Evolutionary conservation across 2,888 invertebrate species (phyloP).

Genomic region (Liopterus haemorrhoidalis): DNA sequence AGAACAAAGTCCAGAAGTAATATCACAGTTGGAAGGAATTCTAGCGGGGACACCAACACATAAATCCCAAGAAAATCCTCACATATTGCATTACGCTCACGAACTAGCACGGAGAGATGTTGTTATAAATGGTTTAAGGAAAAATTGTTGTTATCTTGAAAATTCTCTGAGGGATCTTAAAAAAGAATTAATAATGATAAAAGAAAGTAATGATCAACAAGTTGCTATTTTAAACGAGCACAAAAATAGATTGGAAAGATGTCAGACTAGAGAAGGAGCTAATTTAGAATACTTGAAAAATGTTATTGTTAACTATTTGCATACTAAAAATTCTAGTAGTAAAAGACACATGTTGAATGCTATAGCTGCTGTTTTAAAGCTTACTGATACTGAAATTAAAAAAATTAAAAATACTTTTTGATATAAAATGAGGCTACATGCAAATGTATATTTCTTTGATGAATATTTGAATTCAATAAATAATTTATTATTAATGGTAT

Average conservation of each 20-base stretch:
- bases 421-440: too few species aligned
- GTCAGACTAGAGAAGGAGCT: slow-evolving; percentile 74
- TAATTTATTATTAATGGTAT: too few species aligned
- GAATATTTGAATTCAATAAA: too few species aligned
- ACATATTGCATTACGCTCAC: slow-evolving; percentile 76
- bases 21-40: slow-evolving; percentile 11
- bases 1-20: slow-evolving; percentile 22
- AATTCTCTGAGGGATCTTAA: slow-evolving; percentile 16
- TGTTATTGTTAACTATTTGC: slow-evolving; percentile 75
- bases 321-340: slow-evolving; percentile 61
- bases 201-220: slow-evolving; percentile 41
- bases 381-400: slow-evolving; percentile 65
- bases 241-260: slow-evolving; percentile 64
- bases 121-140: slow-evolving; percentile 66
- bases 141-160: slow-evolving; percentile 44
- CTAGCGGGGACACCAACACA: slow-evolving; percentile 8
- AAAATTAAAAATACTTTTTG: slow-evolving; percentile 35
- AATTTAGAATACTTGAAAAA: slow-evolving; percentile 88
- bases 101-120: slow-evolving; percentile 75
- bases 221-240: slow-evolving; percentile 56
- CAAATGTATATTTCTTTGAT: too few species aligned
- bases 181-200: slow-evolving; percentile 15
- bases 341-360: slow-evolving; percentile 83
- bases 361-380: slow-evolving; percentile 77
- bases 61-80: slow-evolving; percentile 56